These are phyloP conservation scores for Chionodraco myersi DNA, from an alignment of 2,113 vertebrate genomes.

Conservation along the genomic window DNA sequence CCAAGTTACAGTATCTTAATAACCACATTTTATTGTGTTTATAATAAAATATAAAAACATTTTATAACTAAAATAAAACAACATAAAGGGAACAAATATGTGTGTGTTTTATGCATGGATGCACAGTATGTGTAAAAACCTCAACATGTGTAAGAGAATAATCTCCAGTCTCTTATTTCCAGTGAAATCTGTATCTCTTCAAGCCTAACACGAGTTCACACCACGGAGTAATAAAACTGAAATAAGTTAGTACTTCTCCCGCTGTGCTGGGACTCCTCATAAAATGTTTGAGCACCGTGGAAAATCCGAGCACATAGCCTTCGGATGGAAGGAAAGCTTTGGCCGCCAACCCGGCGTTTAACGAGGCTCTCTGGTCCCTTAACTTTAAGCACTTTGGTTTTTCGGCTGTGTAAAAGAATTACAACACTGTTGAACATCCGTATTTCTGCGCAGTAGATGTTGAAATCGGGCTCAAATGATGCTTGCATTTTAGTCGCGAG, in stretches of 20 bases:
- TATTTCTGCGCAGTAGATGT: constrained; percentile 32
- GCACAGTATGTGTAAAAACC: neutral
- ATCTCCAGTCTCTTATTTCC: neutral
- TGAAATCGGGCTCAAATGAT: constrained; percentile 40
- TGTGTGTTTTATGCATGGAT: no score
- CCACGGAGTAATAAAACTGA: constrained; percentile 55
- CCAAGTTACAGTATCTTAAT: no score
- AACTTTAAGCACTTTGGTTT: constrained; percentile 58
- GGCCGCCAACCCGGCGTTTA: constrained; percentile 59
- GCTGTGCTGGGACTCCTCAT: constrained; percentile 63
- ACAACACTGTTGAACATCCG: constrained; percentile 12
- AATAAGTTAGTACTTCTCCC: constrained; percentile 63
- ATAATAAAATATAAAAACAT: no score
- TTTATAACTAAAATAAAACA: no score
- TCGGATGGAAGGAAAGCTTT: constrained; percentile 26
- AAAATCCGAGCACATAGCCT: constrained; percentile 44
- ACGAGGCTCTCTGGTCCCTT: constrained; percentile 61
- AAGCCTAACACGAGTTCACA: constrained; percentile 34
- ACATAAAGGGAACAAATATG: no score
- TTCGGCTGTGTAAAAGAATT: constrained; percentile 43
- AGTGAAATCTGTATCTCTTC: constrained; percentile 28
- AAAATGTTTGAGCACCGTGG: constrained; percentile 66
- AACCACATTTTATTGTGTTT: no score
- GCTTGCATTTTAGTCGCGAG: constrained; percentile 1
- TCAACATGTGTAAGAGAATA: constrained; percentile 8